These are phyloP conservation scores for Agelastica alni DNA, from an alignment of 2,888 invertebrate species.

Conservation along the genomic window DNA sequence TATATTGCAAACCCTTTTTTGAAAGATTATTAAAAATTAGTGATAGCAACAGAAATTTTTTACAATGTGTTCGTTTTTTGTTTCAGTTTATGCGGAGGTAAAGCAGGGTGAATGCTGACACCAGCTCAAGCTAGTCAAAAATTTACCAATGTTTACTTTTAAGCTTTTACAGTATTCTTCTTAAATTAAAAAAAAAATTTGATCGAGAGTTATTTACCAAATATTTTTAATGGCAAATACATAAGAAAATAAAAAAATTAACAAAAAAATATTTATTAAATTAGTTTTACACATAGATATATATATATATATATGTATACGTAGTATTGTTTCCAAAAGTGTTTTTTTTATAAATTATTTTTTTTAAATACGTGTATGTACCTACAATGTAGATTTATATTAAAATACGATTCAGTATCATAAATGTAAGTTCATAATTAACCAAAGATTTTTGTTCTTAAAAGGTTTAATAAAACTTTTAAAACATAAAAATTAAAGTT, in stretches of 20 bases:
- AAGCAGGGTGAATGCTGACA: conserved; percentile 62
- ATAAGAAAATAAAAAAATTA: conserved; percentile 6
- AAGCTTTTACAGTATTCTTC: conserved; percentile 17
- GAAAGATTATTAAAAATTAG: neutral
- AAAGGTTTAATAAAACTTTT: neutral
- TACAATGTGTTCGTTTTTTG: conserved; percentile 11
- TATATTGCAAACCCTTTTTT: conserved; percentile 47
- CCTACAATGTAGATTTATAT: conserved; percentile 19
- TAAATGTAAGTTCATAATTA: conserved; percentile 17
- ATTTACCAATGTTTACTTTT: conserved; percentile 3
- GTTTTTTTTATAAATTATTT: conserved; percentile 18
- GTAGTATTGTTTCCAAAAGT: conserved; percentile 7
- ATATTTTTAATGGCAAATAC: neutral
- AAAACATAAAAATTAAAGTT: too few species aligned
- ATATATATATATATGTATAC: too few species aligned
- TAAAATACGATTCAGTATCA: conserved; percentile 19
- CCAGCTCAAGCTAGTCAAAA: conserved; percentile 7
- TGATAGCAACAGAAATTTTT: neutral
- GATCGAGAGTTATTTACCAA: neutral
- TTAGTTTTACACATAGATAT: too few species aligned
- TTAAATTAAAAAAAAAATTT: neutral
- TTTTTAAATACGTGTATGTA: conserved; percentile 10
- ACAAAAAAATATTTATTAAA: conserved; percentile 21
- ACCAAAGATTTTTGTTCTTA: conserved; percentile 10
- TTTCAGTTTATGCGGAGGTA: conserved; percentile 64